Percentiles rank a stretch among this genome's conserved stretches.
Conservation (phyloP, 2,888 invertebrate genomes). For the Lepas anatifera region DNA sequence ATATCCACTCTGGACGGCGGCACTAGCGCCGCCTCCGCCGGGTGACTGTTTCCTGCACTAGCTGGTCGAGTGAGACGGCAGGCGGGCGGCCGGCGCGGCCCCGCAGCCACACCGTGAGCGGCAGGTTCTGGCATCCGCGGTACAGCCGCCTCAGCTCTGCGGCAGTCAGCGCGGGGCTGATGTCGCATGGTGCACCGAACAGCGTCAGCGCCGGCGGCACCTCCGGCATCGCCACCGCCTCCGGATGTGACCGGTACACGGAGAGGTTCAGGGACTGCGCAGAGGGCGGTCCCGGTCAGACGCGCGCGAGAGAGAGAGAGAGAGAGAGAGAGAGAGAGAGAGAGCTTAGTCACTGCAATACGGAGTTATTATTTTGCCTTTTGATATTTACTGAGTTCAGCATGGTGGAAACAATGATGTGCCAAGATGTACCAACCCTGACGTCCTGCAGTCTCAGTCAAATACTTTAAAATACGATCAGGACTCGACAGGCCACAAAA, state of each 20-base stretch:
- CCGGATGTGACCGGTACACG: constrained; percentile 33
- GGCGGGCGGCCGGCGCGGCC: not conserved
- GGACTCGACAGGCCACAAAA: too few relatives aligned
- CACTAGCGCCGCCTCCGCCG: constrained; percentile 4
- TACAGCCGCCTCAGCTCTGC: constrained; percentile 35
- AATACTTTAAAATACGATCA: too few relatives aligned
- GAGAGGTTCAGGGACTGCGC: constrained; percentile 25
- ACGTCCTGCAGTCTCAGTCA: too few relatives aligned
- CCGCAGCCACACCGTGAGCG: constrained; percentile 36
- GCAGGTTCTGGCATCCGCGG: constrained; percentile 39
- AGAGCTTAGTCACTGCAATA: too few relatives aligned
- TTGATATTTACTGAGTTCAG: too few relatives aligned
- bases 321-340: too few relatives aligned
- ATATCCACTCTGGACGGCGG: too few relatives aligned
- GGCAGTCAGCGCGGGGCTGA: constrained; percentile 34
- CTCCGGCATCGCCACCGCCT: constrained; percentile 31
- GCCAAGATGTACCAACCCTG: too few relatives aligned
- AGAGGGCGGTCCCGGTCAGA: not conserved
- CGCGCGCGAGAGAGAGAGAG: too few relatives aligned
- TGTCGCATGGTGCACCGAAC: constrained; percentile 39
- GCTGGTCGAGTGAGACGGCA: not conserved
- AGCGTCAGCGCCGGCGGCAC: constrained; percentile 33
- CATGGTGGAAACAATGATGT: too few relatives aligned
- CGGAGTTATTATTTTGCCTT: too few relatives aligned
- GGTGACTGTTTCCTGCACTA: not conserved